Evolutionary conservation across 1,140 invertebrate genomes (phyloP), one percentile per base, ranked within the genome.

Genomic region (Formica exsecta): DNA sequence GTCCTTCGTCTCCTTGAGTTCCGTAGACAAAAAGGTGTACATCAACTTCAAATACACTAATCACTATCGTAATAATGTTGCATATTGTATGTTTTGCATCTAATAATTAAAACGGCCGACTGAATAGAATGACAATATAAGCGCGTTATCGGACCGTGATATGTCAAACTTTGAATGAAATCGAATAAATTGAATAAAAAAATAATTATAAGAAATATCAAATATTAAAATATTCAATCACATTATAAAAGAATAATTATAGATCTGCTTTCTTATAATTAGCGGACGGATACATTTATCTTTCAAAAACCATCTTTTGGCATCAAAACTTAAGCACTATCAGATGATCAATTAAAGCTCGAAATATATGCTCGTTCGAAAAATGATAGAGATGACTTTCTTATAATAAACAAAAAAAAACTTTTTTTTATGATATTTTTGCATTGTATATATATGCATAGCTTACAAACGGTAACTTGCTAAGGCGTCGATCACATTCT

Each of bases 151-250:
- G 22, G 3, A 16, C 51, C 19, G 32, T 13, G 44, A 41, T 57
- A 41, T 25, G n/a, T 32, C 38, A 16, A 74, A 13, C 32, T 74
- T 38, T 76, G 29, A 32, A 66, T 66, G 13, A 29, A 7, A 38
- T 70, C 75, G 77, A 62, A 93, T 93, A 88, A 73, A 87, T 70
- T 73, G 77, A 62, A 93, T 93, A 88, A 73, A 87, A 71, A 61
- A 41, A 80, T 92, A 93, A 93, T 93, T 93, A 90, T 62, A 85
- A 75, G 83, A 61, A 85, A 70, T 62, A 71, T 57, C 65, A 89
- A 86, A 79, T 44, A 44, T 8, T 44, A 44, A 11, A 11, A 3
- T 80, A 74, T 80, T 4, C 3, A 51, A 16, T 51, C 48, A 51
- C 13, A 51, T 51, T 51, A 51, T 51, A 51, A 51, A 5, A 51